Percentiles rank a stretch among this genome's conserved stretches.
Conservation (phyloP, 2,797 vertebrate species). For the Sciurus carolinensis region DNA sequence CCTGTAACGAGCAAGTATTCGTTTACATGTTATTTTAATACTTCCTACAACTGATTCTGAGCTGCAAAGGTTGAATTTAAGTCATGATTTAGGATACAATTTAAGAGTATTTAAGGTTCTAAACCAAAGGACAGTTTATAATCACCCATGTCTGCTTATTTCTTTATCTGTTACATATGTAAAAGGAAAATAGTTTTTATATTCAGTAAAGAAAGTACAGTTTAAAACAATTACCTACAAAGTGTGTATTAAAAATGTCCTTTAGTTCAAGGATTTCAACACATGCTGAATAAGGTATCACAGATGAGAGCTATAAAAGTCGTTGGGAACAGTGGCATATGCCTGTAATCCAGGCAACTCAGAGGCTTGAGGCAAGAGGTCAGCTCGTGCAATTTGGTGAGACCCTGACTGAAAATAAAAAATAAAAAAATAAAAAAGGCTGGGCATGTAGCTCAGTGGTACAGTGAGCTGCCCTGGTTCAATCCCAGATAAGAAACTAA, state of each 20-base stretch:
- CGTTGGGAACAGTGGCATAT: background rate
- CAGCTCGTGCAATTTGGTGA: background rate
- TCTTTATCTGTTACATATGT: conserved; percentile 55
- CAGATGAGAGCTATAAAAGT: background rate
- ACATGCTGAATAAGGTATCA: conserved; percentile 37
- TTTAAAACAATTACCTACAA: conserved; percentile 41
- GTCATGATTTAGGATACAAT: background rate
- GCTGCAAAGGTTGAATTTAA: conserved; percentile 54
- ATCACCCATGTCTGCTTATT: conserved; percentile 22
- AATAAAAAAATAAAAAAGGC: background rate
- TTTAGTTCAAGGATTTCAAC: conserved; percentile 42
- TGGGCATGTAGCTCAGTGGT: background rate
- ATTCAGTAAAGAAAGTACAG: conserved; percentile 42
- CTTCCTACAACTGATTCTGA: background rate
- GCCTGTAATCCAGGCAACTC: background rate
- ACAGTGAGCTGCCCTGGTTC: background rate
- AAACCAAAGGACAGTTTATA: conserved; percentile 53
- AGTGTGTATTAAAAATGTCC: background rate
- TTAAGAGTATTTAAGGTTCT: conserved; percentile 1
- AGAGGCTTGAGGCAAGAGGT: background rate
- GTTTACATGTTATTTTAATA: conserved; percentile 45
- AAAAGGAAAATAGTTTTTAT: conserved; percentile 59
- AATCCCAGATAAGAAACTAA: background rate
- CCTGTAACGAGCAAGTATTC: background rate
- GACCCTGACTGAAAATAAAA: background rate